Evolutionary conservation across 2,113 vertebrate species (phyloP), one percentile per base, ranked within the genome.

Genomic region (Edolisoma coerulescens): DNA sequence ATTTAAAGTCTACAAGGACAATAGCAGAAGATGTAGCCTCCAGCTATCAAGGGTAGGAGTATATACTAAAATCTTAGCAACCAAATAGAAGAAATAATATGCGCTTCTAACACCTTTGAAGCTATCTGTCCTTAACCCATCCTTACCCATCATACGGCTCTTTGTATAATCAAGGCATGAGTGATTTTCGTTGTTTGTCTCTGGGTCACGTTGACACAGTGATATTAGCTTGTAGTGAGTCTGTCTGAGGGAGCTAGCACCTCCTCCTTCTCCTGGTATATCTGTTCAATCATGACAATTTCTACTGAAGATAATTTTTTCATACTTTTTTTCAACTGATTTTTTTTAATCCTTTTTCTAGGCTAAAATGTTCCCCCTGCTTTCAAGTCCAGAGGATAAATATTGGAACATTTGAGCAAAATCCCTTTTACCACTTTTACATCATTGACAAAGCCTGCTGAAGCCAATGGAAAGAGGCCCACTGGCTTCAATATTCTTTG

Each of bases 331-430:
- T 93, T 73, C 21, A 90, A 16, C 8, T 68, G 4, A 1, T 49
- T 50, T 21, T 44, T 49, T 91, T 2, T 3, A 41, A 37, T 59
- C 10, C 2, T 80, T 49, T 84, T 83, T 53, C 47, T 89, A 19
- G 19, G 35, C 37, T 91, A 28, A 84, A 59, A 49, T 78, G 57
- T 90, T 90, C 76, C 71, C 50, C 18, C 42, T 44, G 10, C 67
- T 80, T 73, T 93, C 22, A 45, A 52, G 49, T 73, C 64, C 52
- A 90, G 56, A 92, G 63, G 15, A 13, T 64, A 92, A 93, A 82
- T 74, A 82, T 64, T 65, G 84, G 81, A 89, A 93, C 56, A 73
- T 95, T 85, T 91, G 45, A 93, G 35, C 42, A 89, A 93, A 94
- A 88, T 75, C 54, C 22, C 23, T 86, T 83, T 76, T 92, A 88